Evolutionary conservation across 2,113 vertebrate genomes (phyloP).

Genomic region (Macrotus californicus): DNA sequence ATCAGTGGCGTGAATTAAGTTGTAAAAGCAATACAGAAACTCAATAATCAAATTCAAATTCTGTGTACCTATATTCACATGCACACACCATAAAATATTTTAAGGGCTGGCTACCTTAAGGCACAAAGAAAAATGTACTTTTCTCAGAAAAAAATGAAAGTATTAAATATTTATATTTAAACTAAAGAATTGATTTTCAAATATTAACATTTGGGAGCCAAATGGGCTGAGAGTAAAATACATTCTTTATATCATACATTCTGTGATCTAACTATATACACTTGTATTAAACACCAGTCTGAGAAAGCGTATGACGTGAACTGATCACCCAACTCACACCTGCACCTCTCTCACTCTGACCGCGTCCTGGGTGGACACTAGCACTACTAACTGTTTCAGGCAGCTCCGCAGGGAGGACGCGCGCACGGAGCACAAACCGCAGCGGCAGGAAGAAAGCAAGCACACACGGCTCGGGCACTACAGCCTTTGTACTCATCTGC

Average conservation of each 20-base stretch:
- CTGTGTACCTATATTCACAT: neutral
- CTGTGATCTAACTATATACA: neutral
- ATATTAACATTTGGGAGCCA: neutral
- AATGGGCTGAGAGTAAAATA: slow-evolving; percentile 13
- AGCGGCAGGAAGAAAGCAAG: neutral
- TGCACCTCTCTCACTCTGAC: neutral
- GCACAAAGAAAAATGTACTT: neutral
- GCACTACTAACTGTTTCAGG: neutral
- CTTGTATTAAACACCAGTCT: slow-evolving; percentile 5
- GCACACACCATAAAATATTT: neutral
- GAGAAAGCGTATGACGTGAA: neutral
- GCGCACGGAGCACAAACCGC: neutral
- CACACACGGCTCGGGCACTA: neutral
- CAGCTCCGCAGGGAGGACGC: neutral
- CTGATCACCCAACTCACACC: neutral
- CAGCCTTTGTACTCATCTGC: neutral
- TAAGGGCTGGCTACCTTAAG: neutral
- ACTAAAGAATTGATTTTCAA: neutral
- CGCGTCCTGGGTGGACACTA: neutral
- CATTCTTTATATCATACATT: neutral
- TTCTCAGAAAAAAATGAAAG: slow-evolving; percentile 11
- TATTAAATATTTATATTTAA: slow-evolving; percentile 22
- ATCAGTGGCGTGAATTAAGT: slow-evolving; percentile 16
- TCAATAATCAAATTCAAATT: slow-evolving; percentile 29
- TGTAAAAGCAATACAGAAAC: slow-evolving; percentile 17